A percentile compares a stretch with the other conserved stretches of the same genome.
These are phyloP conservation scores for Nycticebus coucang DNA, from an alignment of 2,113 vertebrate species.

Conservation along the genomic window DNA sequence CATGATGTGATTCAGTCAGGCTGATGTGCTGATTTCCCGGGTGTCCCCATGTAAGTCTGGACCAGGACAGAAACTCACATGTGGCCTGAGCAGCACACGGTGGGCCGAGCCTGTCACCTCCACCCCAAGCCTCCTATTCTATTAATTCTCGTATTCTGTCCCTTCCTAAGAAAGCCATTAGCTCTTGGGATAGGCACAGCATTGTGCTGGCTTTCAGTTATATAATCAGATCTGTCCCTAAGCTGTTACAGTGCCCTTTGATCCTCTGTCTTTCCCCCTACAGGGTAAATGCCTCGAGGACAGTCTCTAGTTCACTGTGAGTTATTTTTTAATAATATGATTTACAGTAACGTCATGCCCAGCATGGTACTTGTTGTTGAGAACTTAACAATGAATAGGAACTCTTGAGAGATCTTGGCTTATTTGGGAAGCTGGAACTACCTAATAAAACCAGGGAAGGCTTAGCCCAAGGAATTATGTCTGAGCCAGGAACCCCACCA, in stretches of 20 bases:
- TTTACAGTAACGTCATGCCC: neutral
- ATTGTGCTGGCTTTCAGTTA: accelerated
- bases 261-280: neutral
- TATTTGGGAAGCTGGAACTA: neutral
- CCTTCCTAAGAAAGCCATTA: neutral
- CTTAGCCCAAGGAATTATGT: neutral
- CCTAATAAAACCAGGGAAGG: neutral
- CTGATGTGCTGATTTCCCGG: neutral
- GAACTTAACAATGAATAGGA: neutral
- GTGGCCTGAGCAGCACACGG: neutral
- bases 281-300: neutral
- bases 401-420: neutral
- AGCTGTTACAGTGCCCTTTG: neutral
- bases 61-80: neutral
- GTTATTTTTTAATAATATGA: neutral
- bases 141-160: too few relatives aligned
- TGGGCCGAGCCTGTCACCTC: neutral
- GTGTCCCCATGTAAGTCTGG: neutral
- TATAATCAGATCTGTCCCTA: accelerated
- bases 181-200: neutral
- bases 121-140: neutral
- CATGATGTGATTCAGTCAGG: neutral
- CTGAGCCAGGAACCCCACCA: neutral
- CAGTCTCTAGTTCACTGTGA: neutral
- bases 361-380: neutral